A percentile compares a stretch with the other conserved stretches of the same genome.
Conservation (phyloP, 37 sponge, comb jelly and placozoan species). For the Halichondria panicea region DNA sequence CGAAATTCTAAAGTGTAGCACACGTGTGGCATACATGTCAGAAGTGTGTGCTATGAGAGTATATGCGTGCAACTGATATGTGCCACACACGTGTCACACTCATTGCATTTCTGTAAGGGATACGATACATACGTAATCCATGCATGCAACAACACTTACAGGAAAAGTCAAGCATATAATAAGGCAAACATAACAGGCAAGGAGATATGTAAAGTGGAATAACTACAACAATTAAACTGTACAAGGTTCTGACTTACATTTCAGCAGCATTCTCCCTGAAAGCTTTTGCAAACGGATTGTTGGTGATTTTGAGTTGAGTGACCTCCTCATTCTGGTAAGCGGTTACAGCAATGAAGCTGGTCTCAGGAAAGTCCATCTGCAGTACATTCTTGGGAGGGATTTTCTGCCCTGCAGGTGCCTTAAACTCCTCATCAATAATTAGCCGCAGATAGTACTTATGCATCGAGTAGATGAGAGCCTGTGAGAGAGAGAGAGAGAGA, state of each 20-base stretch:
- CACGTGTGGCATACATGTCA: too few species aligned
- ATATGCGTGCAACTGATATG: too few species aligned
- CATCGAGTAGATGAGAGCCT: slow-evolving; percentile 79
- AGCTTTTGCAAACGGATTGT: slow-evolving; percentile 91
- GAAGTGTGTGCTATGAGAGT: too few species aligned
- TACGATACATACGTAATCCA: too few species aligned
- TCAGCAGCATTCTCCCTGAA: slow-evolving; percentile 75
- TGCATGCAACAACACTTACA: too few species aligned
- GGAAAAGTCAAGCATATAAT: too few species aligned
- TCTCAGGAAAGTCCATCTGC: slow-evolving; percentile 67
- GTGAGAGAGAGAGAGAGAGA: too few species aligned
- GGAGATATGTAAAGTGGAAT: too few species aligned
- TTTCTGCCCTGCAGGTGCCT: slow-evolving; percentile 25
- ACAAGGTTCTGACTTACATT: slow-evolving; percentile 31
- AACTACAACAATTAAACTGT: background rate
- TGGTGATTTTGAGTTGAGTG: slow-evolving; percentile 84
- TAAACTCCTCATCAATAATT: slow-evolving; percentile 60
- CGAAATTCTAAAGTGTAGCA: too few species aligned
- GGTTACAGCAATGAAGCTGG: slow-evolving; percentile 83
- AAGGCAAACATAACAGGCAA: too few species aligned
- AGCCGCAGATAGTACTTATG: slow-evolving; percentile 78
- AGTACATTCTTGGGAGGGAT: slow-evolving; percentile 26
- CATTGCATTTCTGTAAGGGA: too few species aligned
- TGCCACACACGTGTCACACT: too few species aligned
- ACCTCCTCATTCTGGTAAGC: slow-evolving; percentile 91